phyloP scores from a whole-genome alignment of 2,797 vertebrate genomes.

The Falco berigora region DNA sequence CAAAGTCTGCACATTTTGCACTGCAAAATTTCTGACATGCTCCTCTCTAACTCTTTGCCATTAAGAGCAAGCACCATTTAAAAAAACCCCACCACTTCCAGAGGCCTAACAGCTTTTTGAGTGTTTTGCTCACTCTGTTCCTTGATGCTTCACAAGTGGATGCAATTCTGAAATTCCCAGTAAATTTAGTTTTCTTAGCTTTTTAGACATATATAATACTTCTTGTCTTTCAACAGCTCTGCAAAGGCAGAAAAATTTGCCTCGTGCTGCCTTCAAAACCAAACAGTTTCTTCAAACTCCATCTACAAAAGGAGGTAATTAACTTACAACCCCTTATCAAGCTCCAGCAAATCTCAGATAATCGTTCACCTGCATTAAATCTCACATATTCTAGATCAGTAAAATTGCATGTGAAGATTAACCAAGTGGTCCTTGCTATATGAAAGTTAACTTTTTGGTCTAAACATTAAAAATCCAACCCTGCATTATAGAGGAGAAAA shows the following conservation, averaged over 20 bases:
- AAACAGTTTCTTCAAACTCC: slow-evolving; percentile 95
- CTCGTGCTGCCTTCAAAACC: slow-evolving; percentile 93
- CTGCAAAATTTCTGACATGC: slow-evolving; percentile 50
- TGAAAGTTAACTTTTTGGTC: neutral
- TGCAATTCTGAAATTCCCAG: slow-evolving; percentile 44
- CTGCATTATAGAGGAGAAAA: neutral
- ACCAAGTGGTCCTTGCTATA: neutral
- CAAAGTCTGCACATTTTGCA: slow-evolving; percentile 46
- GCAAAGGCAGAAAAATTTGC: slow-evolving; percentile 88
- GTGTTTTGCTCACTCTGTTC: slow-evolving; percentile 34
- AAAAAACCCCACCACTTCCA: slow-evolving; percentile 23
- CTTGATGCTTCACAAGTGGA: slow-evolving; percentile 7
- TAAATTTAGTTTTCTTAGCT: slow-evolving; percentile 64
- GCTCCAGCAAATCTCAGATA: slow-evolving; percentile 31
- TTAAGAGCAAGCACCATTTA: slow-evolving; percentile 56
- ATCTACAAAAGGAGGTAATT: slow-evolving; percentile 93
- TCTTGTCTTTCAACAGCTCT: slow-evolving; percentile 86
- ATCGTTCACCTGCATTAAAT: slow-evolving; percentile 12
- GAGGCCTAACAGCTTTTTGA: slow-evolving; percentile 58
- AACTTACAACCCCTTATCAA: slow-evolving; percentile 53
- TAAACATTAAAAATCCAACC: neutral
- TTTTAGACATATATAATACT: slow-evolving; percentile 77
- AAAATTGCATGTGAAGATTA: slow-evolving; percentile 17
- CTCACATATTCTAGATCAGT: neutral
- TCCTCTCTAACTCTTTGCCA: slow-evolving; percentile 46